phyloP scores from a whole-genome alignment of 2,113 vertebrate genomes.

The Anser brachyrhynchus region DNA sequence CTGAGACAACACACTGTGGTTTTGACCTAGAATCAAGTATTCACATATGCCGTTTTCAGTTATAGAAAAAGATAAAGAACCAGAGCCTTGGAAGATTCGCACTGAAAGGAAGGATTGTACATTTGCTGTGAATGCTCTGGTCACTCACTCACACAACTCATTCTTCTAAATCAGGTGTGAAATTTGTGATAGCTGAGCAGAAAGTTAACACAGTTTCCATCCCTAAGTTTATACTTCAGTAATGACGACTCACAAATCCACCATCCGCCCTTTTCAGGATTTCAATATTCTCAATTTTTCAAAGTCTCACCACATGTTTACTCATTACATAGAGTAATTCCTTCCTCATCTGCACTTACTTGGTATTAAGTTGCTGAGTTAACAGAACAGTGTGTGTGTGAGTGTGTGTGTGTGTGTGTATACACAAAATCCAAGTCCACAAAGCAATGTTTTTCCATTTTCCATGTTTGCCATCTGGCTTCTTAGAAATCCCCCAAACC shows the following conservation, averaged over 20 bases:
- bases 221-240: neutral
- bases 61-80: neutral
- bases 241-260: neutral
- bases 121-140: neutral
- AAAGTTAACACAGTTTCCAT: neutral
- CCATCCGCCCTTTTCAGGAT: neutral
- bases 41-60: neutral
- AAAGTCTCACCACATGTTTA: neutral
- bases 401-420: no score
- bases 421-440: neutral
- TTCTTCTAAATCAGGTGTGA: neutral
- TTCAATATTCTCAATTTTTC: neutral
- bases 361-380: neutral
- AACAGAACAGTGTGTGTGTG: neutral
- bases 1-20: slow-evolving; percentile 18
- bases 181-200: neutral
- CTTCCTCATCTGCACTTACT: neutral
- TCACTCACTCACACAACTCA: neutral
- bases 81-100: neutral
- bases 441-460: neutral
- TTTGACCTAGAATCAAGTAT: slow-evolving; percentile 48
- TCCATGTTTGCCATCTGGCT: neutral
- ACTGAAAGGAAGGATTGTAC: neutral
- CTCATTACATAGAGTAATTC: neutral
- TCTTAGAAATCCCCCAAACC: neutral